Percentiles rank a stretch among this genome's conserved stretches.
These are phyloP conservation scores for Rhodeus uyekii DNA, from an alignment of 2,797 vertebrate species.

Conservation along the genomic window DNA sequence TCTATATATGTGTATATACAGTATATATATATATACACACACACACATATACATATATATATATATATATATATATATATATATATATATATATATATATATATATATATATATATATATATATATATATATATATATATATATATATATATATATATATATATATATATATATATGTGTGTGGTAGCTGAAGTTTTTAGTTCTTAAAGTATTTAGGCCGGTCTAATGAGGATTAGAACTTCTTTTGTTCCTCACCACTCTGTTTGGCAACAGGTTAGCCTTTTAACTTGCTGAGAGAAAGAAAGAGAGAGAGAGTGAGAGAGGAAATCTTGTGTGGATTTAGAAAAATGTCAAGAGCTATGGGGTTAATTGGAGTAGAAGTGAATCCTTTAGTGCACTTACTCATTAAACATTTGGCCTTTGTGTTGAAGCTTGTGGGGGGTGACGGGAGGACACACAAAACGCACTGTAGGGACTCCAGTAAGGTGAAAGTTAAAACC, in stretches of 20 bases:
- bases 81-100: constrained; percentile 4
- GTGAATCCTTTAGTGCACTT: constrained; percentile 88
- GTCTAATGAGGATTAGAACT: constrained; percentile 97
- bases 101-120: neutral
- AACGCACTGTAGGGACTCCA: constrained; percentile 73
- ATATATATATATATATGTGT: neutral
- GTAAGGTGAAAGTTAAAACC: constrained; percentile 71
- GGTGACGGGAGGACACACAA: constrained; percentile 42
- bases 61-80: neutral
- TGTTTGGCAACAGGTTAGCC: constrained; percentile 97
- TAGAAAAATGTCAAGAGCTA: constrained; percentile 91
- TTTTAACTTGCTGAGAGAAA: constrained; percentile 83
- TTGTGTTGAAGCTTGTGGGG: constrained; percentile 72
- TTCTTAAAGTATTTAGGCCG: constrained; percentile 50
- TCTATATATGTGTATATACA: neutral
- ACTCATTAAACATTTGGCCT: constrained; percentile 94
- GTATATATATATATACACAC: neutral
- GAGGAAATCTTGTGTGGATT: constrained; percentile 89
- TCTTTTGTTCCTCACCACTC: constrained; percentile 81
- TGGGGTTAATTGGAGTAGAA: constrained; percentile 96
- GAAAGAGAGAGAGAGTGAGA: constrained; percentile 49
- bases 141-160: constrained; percentile 4
- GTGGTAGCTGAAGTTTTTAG: neutral
- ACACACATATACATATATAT: no score
- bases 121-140: neutral